These are phyloP conservation scores for Crossocerus cetratus DNA, from an alignment of 2,888 invertebrate genomes.

Conservation along the genomic window DNA sequence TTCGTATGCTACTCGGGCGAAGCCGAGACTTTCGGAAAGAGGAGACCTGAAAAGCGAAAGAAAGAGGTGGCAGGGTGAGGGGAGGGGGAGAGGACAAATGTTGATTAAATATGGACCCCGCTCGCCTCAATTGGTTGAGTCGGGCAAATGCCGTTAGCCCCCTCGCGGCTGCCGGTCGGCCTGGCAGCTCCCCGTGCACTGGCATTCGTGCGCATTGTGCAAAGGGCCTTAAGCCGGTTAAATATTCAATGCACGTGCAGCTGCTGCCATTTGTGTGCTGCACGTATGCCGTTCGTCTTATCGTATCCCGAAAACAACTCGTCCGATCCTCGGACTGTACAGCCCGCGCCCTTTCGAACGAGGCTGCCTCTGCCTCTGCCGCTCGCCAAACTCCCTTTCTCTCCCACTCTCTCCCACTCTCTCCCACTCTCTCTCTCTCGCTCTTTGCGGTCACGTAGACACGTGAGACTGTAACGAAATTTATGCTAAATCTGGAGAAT, in stretches of 20 bases:
- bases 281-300: conserved; percentile 65
- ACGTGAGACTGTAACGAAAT: conserved; percentile 28
- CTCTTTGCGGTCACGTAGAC: conserved; percentile 44
- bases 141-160: conserved; percentile 32
- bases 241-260: conserved; percentile 70
- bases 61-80: too few species aligned
- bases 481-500: conserved; percentile 33
- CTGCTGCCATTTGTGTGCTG: conserved; percentile 60
- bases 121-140: conserved; percentile 47
- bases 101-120: conserved; percentile 68
- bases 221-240: conserved; percentile 60
- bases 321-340: conserved; percentile 32
- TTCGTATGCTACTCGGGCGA: not conserved
- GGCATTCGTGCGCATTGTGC: conserved; percentile 56
- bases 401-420: conserved; percentile 16
- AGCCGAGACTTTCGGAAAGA: conserved; percentile 3
- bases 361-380: not conserved
- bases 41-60: conserved; percentile 2
- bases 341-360: too few species aligned
- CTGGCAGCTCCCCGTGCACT: conserved; percentile 46
- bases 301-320: conserved; percentile 62
- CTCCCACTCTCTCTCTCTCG: not conserved
- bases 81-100: conserved; percentile 20
- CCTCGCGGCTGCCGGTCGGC: too few species aligned
- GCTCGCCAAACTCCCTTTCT: conserved; percentile 16